Evolutionary conservation across 2,797 vertebrate species (phyloP).

Genomic region (Coregonus sp.): DNA sequence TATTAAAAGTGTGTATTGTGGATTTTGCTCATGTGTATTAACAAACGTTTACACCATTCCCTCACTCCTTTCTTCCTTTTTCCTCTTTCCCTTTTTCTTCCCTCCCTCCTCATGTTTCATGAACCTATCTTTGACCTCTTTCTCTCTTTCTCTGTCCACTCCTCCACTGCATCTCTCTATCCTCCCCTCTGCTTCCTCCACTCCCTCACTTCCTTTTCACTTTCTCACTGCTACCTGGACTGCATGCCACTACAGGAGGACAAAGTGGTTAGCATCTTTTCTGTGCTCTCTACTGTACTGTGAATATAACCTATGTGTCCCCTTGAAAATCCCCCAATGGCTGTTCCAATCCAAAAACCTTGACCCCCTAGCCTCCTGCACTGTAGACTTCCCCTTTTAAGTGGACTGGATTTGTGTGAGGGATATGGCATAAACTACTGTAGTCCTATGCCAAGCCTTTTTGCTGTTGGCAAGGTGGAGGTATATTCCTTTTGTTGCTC

Average conservation of each 20-base stretch:
- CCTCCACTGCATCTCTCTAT: background rate
- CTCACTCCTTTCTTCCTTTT: slow-evolving; percentile 25
- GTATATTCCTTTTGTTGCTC: background rate
- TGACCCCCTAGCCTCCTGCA: slow-evolving; percentile 15
- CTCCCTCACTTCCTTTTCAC: slow-evolving; percentile 44
- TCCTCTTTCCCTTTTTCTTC: background rate
- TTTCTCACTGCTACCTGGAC: slow-evolving; percentile 91
- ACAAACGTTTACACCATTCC: slow-evolving; percentile 63
- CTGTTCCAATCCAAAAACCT: slow-evolving; percentile 49
- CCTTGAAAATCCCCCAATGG: slow-evolving; percentile 26
- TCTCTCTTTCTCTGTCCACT: slow-evolving; percentile 28
- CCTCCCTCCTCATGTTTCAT: background rate
- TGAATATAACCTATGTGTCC: slow-evolving; percentile 55
- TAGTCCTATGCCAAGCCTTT: background rate
- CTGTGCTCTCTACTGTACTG: slow-evolving; percentile 60
- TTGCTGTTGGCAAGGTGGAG: background rate
- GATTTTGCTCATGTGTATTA: slow-evolving; percentile 58
- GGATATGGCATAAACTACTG: background rate
- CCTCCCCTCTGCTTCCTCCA: slow-evolving; percentile 22
- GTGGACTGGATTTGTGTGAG: background rate
- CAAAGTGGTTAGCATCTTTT: slow-evolving; percentile 99
- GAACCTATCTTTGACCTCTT: slow-evolving; percentile 18
- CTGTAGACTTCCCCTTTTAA: background rate
- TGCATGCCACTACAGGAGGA: slow-evolving; percentile 97
- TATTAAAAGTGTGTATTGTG: slow-evolving; percentile 34